Evolutionary conservation across 2,797 vertebrate genomes (phyloP).

Genomic region (Phrynocephalus forsythii): DNA sequence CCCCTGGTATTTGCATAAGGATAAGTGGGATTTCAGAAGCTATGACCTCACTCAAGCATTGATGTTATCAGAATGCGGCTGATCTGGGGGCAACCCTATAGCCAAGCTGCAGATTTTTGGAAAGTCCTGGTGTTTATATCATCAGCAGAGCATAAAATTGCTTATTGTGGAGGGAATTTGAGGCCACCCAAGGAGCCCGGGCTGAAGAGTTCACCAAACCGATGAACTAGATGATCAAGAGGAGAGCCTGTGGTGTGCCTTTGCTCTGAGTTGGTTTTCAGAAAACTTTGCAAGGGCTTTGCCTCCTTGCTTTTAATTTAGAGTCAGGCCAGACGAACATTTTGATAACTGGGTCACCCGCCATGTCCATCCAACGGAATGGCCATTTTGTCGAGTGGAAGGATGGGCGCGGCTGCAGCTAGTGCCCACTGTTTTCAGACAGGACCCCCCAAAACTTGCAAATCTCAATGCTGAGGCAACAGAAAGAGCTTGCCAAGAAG

Average conservation of each 20-base stretch:
- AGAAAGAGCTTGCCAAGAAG: too few relatives aligned
- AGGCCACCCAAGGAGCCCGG: constrained; percentile 64
- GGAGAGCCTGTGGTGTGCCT: background rate
- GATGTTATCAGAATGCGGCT: constrained; percentile 54
- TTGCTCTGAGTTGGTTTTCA: constrained; percentile 37
- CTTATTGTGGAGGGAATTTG: constrained; percentile 48
- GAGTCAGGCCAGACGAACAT: background rate
- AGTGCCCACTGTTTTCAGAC: too few relatives aligned
- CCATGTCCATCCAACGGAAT: background rate
- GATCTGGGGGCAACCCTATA: constrained; percentile 36
- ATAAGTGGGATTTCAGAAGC: constrained; percentile 68
- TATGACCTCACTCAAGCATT: constrained; percentile 63
- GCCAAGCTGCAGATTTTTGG: constrained; percentile 21
- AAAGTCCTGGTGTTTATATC: constrained; percentile 58
- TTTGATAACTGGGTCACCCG: background rate
- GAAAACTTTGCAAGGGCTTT: constrained; percentile 12
- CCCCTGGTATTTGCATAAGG: constrained; percentile 64
- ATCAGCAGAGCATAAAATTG: constrained; percentile 45
- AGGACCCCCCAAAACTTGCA: too few relatives aligned
- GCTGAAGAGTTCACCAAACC: constrained; percentile 39
- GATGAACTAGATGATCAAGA: constrained; percentile 26
- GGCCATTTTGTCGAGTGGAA: too few relatives aligned
- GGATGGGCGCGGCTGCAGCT: too few relatives aligned
- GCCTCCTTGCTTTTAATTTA: background rate
- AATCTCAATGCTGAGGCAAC: too few relatives aligned